Conservation (phyloP, 1,140 invertebrate species). For the Lucilia sericata region DNA sequence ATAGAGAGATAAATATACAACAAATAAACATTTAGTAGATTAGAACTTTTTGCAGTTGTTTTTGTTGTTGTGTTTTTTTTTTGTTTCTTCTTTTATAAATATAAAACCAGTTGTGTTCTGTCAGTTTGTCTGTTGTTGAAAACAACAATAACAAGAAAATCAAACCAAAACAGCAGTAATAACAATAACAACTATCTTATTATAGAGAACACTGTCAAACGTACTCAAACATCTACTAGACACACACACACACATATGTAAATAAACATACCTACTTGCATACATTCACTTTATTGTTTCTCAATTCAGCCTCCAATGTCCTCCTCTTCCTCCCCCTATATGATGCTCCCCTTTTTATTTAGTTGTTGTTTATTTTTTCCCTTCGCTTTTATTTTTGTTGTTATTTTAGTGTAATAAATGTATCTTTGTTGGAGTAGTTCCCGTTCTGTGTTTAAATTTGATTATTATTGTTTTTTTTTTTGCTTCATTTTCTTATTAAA, state of each 20-base stretch:
- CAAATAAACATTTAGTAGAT: not conserved
- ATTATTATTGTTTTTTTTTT: not conserved
- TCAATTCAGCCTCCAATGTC: not conserved
- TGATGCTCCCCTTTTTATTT: not conserved
- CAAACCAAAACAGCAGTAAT: too few relatives aligned
- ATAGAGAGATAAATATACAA: not conserved
- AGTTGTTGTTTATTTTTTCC: not conserved
- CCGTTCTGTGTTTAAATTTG: not conserved
- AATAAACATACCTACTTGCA: not conserved
- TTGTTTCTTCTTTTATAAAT: not conserved
- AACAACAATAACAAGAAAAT: not conserved
- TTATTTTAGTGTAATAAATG: not conserved
- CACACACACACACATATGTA: not conserved
- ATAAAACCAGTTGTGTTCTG: slow-evolving; percentile 2
- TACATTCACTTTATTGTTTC: slow-evolving; percentile 1
- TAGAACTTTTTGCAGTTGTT: not conserved
- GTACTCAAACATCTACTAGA: too few relatives aligned
- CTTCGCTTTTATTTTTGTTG: not conserved
- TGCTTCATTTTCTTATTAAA: not conserved
- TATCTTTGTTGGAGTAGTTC: not conserved
- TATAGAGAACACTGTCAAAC: too few relatives aligned
- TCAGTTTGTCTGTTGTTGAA: not conserved
- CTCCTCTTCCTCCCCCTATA: not conserved
- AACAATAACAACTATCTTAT: too few relatives aligned
- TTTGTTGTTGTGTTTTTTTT: not conserved